Percentiles rank a stretch among this genome's conserved stretches.
phyloP scores from a whole-genome alignment of 2,888 invertebrate species.

The Standfussiana lucernea region DNA sequence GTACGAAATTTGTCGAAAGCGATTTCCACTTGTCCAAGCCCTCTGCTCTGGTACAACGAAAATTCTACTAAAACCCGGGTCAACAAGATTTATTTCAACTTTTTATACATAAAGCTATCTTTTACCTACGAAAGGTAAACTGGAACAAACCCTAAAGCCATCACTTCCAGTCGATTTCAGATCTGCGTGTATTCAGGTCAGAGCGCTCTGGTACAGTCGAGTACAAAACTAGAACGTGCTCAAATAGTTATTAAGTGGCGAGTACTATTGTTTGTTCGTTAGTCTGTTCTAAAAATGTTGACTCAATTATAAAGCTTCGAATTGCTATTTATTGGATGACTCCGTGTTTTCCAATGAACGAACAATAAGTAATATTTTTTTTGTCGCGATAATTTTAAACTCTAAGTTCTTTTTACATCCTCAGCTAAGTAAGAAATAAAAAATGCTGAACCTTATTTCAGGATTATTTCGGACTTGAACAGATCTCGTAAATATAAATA shows the following conservation, averaged over 20 bases:
- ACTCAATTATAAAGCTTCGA: neutral
- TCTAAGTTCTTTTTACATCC: neutral
- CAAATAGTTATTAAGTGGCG: constrained; percentile 53
- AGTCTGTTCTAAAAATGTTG: constrained; percentile 25
- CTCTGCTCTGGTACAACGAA: neutral
- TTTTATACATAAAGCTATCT: neutral
- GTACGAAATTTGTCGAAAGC: neutral
- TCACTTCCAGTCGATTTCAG: constrained; percentile 60
- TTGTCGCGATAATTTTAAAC: neutral
- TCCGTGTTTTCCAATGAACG: neutral
- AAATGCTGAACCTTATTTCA: neutral
- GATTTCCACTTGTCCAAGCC: neutral
- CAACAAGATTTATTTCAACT: neutral
- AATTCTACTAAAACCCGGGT: neutral
- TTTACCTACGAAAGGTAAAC: constrained; percentile 8
- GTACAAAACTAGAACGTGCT: constrained; percentile 43
- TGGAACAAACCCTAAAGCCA: constrained; percentile 36
- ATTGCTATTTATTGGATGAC: neutral
- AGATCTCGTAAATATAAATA: neutral
- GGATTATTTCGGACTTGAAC: neutral
- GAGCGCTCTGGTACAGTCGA: constrained; percentile 52
- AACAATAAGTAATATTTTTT: neutral
- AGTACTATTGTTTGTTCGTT: constrained; percentile 48
- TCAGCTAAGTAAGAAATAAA: neutral
- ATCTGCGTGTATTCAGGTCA: constrained; percentile 61